Conservation (phyloP, 1,140 invertebrate species). For the Calephelis nemesis region DNA sequence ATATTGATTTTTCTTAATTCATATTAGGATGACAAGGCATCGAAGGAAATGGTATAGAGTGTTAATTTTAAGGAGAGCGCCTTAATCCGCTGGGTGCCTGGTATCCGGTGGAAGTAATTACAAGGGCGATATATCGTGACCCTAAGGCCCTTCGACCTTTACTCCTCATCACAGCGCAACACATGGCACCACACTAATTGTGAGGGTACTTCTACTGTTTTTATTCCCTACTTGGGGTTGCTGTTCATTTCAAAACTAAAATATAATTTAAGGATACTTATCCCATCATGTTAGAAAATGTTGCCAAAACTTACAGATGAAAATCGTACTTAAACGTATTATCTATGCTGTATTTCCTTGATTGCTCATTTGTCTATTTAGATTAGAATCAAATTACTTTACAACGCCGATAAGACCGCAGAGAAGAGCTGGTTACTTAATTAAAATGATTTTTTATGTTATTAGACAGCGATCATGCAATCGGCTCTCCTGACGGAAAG, state of each 20-base stretch:
- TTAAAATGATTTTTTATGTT: too few relatives aligned
- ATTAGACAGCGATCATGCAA: too few relatives aligned
- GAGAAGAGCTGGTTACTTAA: too few relatives aligned
- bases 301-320: too few relatives aligned
- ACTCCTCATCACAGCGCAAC: conserved; percentile 58
- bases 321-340: too few relatives aligned
- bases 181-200: conserved; percentile 63
- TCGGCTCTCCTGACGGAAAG: too few relatives aligned
- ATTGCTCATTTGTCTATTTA: too few relatives aligned
- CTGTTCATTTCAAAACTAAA: background rate
- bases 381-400: too few relatives aligned
- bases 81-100: conserved; percentile 59
- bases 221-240: conserved; percentile 32
- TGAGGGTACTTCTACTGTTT: conserved; percentile 44
- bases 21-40: conserved; percentile 19
- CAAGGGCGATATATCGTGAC: conserved; percentile 61
- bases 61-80: conserved; percentile 58
- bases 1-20: conserved; percentile 5
- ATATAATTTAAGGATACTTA: background rate
- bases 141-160: conserved; percentile 47
- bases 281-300: too few relatives aligned
- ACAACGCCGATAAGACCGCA: too few relatives aligned
- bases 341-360: too few relatives aligned
- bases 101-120: conserved; percentile 60
- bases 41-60: conserved; percentile 33